These are phyloP conservation scores for Elymnias hypermnestra DNA, from an alignment of 1,140 invertebrate genomes.

Conservation along the genomic window DNA sequence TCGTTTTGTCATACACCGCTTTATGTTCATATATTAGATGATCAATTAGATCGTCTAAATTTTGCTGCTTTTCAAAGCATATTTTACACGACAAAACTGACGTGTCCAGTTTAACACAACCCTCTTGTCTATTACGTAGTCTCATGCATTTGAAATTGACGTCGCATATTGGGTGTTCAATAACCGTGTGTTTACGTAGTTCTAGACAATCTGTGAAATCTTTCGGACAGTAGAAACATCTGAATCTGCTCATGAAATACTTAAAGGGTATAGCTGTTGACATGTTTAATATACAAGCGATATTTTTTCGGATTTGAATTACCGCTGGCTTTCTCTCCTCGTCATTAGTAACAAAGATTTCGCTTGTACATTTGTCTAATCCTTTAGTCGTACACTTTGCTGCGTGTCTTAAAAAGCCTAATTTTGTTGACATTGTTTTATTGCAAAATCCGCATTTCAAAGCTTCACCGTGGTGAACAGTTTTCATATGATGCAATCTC, in stretches of 20 bases:
- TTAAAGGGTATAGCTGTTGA: conserved; percentile 59
- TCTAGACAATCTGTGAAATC: conserved; percentile 49
- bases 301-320: conserved; percentile 50
- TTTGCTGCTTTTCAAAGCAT: conserved; percentile 33
- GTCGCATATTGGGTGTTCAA: conserved; percentile 54
- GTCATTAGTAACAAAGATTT: conserved; percentile 7
- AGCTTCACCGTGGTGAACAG: conserved; percentile 9
- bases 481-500: conserved; percentile 22
- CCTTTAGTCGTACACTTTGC: conserved; percentile 13
- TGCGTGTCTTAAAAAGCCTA: conserved; percentile 22
- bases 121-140: conserved; percentile 49
- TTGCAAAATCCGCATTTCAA: conserved; percentile 24
- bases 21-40: conserved; percentile 51
- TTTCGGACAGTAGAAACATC: conserved; percentile 57
- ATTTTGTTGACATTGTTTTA: conserved; percentile 18
- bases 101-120: conserved; percentile 50
- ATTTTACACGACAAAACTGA: conserved; percentile 45
- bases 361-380: background rate
- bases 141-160: conserved; percentile 52
- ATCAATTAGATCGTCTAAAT: conserved; percentile 43
- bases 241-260: conserved; percentile 49
- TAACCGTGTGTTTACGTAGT: conserved; percentile 42
- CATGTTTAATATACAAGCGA: conserved; percentile 56
- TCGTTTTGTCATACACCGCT: conserved; percentile 45
- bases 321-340: conserved; percentile 19